Base-by-base conservation (phyloP, 2,113 vertebrate species). In the Corvus moneduloides region DNA sequence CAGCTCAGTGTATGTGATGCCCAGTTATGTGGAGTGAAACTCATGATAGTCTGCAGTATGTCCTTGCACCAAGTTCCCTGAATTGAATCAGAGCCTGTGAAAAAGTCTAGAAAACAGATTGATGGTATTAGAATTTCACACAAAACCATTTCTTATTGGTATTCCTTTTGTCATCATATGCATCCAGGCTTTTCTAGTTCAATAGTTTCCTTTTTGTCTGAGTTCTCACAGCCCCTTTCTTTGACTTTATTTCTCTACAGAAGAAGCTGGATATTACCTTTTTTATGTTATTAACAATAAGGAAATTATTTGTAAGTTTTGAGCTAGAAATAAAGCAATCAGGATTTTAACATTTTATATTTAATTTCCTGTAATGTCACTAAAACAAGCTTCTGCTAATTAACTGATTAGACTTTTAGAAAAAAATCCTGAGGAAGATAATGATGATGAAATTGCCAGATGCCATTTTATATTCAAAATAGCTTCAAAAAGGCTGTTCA, bases 41-140 rank as follows among this genome's bases (percentile, higher is more conserved):
- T 99, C 98, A 99, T 99, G 97, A 99, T 99, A 84, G 99, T 99
- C 97, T 99, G 99, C 78, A 99, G 98, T 95, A 99, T 99, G 95
- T 99, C 99, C 96, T 99, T 99, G 97, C 99, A 99, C 99, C 99
- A 99, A 37, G 99, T 99, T 51, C 99, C 99, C 61, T 99, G 99
- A 97, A 99, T 99, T 82, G 99, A 99, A 97, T 99, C 99, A 2
- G 99, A 99, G 21, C 99, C 99, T 90, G 99, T 99, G 97, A 99
- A 99, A 95, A 99, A 99, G 97, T 99, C 99, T 99, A 93, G 96
- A 91, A 87, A 92, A 87, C 3, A 2, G 28, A 91, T 71, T 49
- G 35, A 66, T 33, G 9, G 28, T 69, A 69, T 91, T 69, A 87
- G 74, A 61, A 80, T 66, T 90, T 48, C 39, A 59, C 7, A 74